These are phyloP conservation scores for Phoxinus dragarum DNA, from an alignment of 2,797 vertebrate genomes.

Conservation along the genomic window DNA sequence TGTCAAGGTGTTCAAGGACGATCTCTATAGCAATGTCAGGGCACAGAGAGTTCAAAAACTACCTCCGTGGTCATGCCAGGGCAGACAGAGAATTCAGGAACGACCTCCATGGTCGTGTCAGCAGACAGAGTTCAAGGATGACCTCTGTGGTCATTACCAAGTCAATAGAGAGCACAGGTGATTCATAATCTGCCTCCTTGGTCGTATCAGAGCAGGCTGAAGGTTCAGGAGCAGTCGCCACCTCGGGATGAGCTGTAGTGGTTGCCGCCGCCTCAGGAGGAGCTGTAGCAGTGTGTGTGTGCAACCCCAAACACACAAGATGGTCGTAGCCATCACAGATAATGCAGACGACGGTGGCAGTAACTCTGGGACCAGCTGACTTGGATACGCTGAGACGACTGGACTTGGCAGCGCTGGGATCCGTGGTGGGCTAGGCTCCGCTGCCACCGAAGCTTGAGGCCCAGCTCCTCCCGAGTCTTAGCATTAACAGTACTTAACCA, in stretches of 20 bases:
- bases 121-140: background rate
- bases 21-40: background rate
- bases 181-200: background rate
- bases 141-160: background rate
- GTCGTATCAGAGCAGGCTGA: background rate
- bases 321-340: background rate
- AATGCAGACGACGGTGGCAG: background rate
- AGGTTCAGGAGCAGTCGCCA: background rate
- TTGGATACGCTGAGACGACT: background rate
- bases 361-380: background rate
- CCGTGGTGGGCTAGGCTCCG: too few species aligned
- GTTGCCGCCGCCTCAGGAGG: background rate
- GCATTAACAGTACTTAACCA: background rate
- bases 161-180: background rate
- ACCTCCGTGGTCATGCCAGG: background rate
- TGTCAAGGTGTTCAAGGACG: background rate
- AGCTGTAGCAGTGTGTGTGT: background rate
- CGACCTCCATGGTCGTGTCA: background rate
- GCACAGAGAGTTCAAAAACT: background rate
- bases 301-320: background rate
- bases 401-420: too few species aligned
- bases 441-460: too few species aligned
- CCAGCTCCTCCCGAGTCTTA: background rate
- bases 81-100: background rate
- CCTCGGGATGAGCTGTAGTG: background rate